Percentiles rank a stretch among this genome's conserved stretches.
These are phyloP conservation scores for Drosophila erecta DNA, from an alignment of 1,140 invertebrate species.

Conservation along the genomic window DNA sequence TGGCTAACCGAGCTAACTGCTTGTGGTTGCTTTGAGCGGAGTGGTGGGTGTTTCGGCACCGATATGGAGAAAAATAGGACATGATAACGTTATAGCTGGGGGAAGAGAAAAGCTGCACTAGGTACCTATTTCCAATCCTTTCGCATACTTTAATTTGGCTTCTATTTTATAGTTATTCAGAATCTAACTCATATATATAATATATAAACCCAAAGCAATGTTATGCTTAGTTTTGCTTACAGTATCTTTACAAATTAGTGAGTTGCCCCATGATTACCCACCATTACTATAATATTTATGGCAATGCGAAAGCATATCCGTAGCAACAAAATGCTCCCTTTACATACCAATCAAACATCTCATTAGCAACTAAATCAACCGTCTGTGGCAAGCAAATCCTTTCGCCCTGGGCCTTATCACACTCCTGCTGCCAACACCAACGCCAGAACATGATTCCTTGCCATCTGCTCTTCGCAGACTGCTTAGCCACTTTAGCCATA, in stretches of 20 bases:
- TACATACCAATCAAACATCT: neutral
- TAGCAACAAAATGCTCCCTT: neutral
- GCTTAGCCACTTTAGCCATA: slow-evolving; percentile 75
- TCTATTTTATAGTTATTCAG: no score
- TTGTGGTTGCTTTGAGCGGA: neutral
- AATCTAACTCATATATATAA: no score
- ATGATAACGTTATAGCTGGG: neutral
- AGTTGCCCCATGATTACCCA: no score
- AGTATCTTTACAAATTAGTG: no score
- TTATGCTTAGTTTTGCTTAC: no score
- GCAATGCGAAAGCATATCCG: no score
- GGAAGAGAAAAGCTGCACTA: neutral
- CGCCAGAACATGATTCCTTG: slow-evolving; percentile 22
- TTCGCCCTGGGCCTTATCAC: slow-evolving; percentile 7
- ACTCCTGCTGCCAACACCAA: slow-evolving; percentile 13
- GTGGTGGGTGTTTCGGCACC: neutral
- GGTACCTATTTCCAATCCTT: no score
- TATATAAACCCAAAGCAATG: no score
- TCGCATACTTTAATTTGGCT: no score
- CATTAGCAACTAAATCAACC: slow-evolving; percentile 5
- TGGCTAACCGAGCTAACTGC: slow-evolving; percentile 31
- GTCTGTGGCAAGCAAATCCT: slow-evolving; percentile 1
- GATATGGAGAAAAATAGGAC: neutral
- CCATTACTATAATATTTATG: no score
- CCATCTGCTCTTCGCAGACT: slow-evolving; percentile 30